Conservation (phyloP, 2,113 vertebrate species). For the Panthera leo region DNA sequence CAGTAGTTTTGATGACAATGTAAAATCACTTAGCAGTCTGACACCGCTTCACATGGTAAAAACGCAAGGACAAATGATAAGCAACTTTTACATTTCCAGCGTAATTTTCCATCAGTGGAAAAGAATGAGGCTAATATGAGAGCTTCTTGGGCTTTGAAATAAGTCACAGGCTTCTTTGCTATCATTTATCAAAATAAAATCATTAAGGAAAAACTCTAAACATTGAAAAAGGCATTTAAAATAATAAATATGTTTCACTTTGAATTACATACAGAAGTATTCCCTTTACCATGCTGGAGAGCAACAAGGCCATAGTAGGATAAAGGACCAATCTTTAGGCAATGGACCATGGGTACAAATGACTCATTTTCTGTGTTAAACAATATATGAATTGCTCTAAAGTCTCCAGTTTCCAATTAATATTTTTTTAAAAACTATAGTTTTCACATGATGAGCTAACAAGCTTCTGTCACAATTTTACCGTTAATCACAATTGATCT, state of each 20-base stretch:
- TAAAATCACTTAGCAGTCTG: background rate
- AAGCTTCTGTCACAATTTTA: background rate
- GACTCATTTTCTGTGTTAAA: background rate
- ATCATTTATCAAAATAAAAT: background rate
- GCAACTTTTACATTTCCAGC: background rate
- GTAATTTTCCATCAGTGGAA: background rate
- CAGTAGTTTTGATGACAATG: background rate
- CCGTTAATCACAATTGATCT: background rate
- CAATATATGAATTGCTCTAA: background rate
- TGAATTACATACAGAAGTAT: background rate
- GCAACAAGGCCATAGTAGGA: background rate
- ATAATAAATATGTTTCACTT: background rate
- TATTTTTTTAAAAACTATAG: background rate
- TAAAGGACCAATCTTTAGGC: background rate
- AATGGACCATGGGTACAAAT: background rate
- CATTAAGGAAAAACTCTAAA: background rate
- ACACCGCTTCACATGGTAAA: background rate
- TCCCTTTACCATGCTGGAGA: background rate
- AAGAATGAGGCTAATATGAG: background rate
- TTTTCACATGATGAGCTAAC: background rate
- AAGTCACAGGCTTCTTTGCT: background rate
- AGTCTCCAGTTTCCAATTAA: background rate
- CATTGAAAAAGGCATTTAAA: background rate
- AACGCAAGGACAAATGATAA: background rate
- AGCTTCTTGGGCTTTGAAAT: fast-evolving